Base-by-base conservation (phyloP, 2,113 vertebrate genomes). In the Ivindomyrus marchei region DNA sequence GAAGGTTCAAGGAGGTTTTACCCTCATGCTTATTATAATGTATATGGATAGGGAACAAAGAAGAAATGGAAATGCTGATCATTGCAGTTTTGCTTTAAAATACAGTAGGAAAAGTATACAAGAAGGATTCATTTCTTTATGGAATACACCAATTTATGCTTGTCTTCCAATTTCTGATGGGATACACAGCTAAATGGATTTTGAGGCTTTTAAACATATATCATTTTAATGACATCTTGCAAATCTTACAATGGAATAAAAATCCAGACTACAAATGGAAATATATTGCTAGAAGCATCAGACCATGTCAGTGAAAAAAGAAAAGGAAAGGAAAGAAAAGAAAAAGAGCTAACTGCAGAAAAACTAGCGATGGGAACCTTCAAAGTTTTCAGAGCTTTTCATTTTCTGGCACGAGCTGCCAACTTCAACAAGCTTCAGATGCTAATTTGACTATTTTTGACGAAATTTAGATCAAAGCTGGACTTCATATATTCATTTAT, bases 171-270 rank as follows among this genome's bases (percentile, higher is more conserved):
- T 88, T 88, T 62, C 45, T 66, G 45, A n/a, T 70, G 88, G 88
- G 46, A 88, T 88, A 74, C 47, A 70, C 58, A 70, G 56, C 45
- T 66, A 88, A 88, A 88, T 88, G 58, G 39, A 88, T 88, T 70
- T 74, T 88, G 42, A 83, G 74, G 47, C 50, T 83, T 89, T 89
- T 84, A 80, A 89, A 84, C 39, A 77, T 89, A 56, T 83, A 89
- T 89, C 74, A 84, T 89, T 84, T 83, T 50, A 89, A 52, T 84
- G 88, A 84, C 88, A 89, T 89, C 88, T 46, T 84, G 74, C 50
- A 52, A 89, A 89, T 83, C 70, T 83, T 87, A 50, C 56, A 86
- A 90, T 50, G 85, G 58, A 86, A 62, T 90, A 70, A 87, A 66
- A 70, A 86, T 50, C 56, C 52, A 85, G 52, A 53, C 89, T 85